phyloP scores from a whole-genome alignment of 2,113 vertebrate genomes.

The Misgurnus anguillicaudatus region DNA sequence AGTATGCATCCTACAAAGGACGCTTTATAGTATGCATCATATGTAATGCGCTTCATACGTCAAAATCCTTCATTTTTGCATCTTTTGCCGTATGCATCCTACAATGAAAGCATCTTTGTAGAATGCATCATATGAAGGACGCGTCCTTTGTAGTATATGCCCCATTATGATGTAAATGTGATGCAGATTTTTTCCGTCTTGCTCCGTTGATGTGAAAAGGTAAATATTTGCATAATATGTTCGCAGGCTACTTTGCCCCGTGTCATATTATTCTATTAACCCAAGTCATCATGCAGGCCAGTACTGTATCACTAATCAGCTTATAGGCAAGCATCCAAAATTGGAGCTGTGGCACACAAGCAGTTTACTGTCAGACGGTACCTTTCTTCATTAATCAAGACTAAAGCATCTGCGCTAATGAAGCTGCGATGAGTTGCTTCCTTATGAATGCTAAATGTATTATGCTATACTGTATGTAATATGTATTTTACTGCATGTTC shows the following conservation, averaged over 20 bases:
- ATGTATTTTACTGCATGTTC: too few species aligned
- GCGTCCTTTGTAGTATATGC: neutral
- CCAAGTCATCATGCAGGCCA: conserved; percentile 58
- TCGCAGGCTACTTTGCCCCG: conserved; percentile 42
- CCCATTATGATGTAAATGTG: conserved; percentile 69
- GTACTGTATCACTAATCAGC: conserved; percentile 58
- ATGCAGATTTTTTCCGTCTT: conserved; percentile 62
- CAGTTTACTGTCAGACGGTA: conserved; percentile 30
- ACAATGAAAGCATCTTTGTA: too few species aligned
- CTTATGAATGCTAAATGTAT: neutral
- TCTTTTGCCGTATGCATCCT: too few species aligned
- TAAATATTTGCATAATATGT: conserved; percentile 71
- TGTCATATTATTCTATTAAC: conserved; percentile 69
- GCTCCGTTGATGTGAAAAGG: conserved; percentile 69
- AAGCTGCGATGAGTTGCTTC: neutral
- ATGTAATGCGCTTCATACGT: too few species aligned
- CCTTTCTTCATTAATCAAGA: conserved; percentile 37
- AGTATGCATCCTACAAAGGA: too few species aligned
- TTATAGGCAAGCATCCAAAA: conserved; percentile 33
- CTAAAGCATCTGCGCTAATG: conserved; percentile 28
- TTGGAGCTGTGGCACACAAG: conserved; percentile 5
- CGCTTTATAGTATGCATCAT: too few species aligned
- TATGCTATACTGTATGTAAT: too few species aligned
- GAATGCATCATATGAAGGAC: too few species aligned
- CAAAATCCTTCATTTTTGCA: too few species aligned